phyloP scores from a whole-genome alignment of 92 coral and sea anemone species.

The Phenganax stokvisi region DNA sequence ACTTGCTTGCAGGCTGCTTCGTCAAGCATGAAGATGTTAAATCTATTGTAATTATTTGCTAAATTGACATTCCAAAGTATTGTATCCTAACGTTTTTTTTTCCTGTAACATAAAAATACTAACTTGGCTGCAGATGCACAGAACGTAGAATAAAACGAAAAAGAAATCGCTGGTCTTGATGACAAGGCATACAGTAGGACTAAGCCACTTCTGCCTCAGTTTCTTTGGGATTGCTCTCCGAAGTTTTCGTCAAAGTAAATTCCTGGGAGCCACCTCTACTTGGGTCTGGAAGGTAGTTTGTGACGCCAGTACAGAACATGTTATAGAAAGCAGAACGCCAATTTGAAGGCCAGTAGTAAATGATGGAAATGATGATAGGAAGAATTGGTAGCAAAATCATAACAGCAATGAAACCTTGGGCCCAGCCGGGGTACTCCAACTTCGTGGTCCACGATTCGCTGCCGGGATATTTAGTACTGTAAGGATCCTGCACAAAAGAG shows the following conservation, averaged over 20 bases:
- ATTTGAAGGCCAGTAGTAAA: slow-evolving; percentile 28
- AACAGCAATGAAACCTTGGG: slow-evolving; percentile 22
- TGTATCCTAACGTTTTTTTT: too few species aligned
- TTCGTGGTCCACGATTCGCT: slow-evolving; percentile 26
- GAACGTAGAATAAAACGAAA: too few species aligned
- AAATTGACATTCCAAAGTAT: too few species aligned
- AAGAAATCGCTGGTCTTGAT: too few species aligned
- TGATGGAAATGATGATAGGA: slow-evolving; percentile 26
- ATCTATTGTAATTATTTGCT: too few species aligned
- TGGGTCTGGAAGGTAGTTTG: slow-evolving; percentile 31
- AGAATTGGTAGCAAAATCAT: slow-evolving; percentile 24
- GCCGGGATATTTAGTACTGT: slow-evolving; percentile 14
- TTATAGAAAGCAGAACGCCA: slow-evolving; percentile 33
- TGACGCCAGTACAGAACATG: slow-evolving; percentile 22
- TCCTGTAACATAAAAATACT: too few species aligned
- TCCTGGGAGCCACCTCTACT: slow-evolving; percentile 32
- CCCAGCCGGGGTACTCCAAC: slow-evolving; percentile 32
- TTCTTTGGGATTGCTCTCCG: background rate
- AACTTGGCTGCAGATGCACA: too few species aligned
- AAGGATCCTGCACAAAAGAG: background rate
- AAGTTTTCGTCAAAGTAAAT: background rate
- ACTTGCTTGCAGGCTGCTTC: too few species aligned
- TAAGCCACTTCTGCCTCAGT: background rate
- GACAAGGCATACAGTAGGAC: too few species aligned
- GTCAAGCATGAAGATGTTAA: too few species aligned